A percentile compares a stretch with the other conserved stretches of the same genome.
Evolutionary conservation across 2,113 vertebrate species (phyloP).

Genomic region (Regulus satrapa): DNA sequence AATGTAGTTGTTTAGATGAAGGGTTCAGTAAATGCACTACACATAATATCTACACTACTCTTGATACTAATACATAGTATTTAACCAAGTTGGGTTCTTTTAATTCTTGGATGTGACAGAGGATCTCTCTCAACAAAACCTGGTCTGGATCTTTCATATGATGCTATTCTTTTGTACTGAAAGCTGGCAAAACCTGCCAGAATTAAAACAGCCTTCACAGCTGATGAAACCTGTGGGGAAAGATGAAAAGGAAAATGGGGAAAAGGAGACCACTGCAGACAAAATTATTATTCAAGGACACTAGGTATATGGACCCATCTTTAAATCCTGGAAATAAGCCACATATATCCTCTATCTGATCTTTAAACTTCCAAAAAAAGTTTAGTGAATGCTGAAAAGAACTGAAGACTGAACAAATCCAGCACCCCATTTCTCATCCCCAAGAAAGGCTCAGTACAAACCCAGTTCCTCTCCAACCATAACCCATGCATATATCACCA

Average conservation of each 20-base stretch:
- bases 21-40: background rate
- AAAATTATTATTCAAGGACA: background rate
- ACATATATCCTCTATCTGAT: rapidly evolving
- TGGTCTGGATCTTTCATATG: background rate
- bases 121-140: background rate
- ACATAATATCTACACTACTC: background rate
- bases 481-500: background rate
- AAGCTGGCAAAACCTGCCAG: background rate
- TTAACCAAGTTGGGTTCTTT: background rate
- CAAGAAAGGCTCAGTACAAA: background rate
- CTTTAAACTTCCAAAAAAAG: background rate
- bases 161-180: background rate
- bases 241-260: background rate
- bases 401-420: background rate
- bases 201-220: background rate
- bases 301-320: background rate
- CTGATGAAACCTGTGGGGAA: background rate
- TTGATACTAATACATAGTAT: background rate
- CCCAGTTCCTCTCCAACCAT: background rate
- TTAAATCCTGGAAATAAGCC: background rate
- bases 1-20: background rate
- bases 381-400: background rate
- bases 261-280: background rate
- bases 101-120: background rate
- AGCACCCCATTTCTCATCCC: background rate